These are phyloP conservation scores for Agrilus cyanescens DNA, from an alignment of 2,888 invertebrate genomes.

Conservation along the genomic window DNA sequence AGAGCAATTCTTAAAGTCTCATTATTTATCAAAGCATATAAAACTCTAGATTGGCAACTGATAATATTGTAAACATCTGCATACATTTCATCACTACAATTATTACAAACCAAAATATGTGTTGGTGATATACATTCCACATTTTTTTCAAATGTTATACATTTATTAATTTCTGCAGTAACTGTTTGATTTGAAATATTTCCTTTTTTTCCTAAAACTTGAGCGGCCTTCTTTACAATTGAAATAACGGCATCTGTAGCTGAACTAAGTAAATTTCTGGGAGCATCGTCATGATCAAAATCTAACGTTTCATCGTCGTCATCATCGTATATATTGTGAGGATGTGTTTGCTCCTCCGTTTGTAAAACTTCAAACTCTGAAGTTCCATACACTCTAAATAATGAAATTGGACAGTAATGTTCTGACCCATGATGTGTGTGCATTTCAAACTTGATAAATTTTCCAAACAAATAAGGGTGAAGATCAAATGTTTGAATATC, in stretches of 20 bases:
- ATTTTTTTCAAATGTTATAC: slow-evolving; percentile 27
- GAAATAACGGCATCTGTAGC: slow-evolving; percentile 85
- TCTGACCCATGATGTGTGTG: slow-evolving; percentile 91
- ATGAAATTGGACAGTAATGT: slow-evolving; percentile 95
- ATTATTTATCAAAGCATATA: slow-evolving; percentile 48
- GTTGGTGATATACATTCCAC: slow-evolving; percentile 58
- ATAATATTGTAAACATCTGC: slow-evolving; percentile 60
- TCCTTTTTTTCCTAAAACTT: slow-evolving; percentile 64
- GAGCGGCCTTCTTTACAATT: slow-evolving; percentile 84
- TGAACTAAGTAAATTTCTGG: slow-evolving; percentile 69
- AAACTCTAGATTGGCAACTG: slow-evolving; percentile 53
- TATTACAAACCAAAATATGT: slow-evolving; percentile 60
- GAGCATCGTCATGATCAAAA: slow-evolving; percentile 41
- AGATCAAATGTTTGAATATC: slow-evolving; percentile 77
- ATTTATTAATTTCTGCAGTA: slow-evolving; percentile 36
- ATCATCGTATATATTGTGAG: slow-evolving; percentile 51
- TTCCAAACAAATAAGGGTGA: slow-evolving; percentile 71
- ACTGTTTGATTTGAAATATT: slow-evolving; percentile 50
- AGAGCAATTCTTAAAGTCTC: slow-evolving; percentile 50
- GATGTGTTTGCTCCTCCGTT: slow-evolving; percentile 62
- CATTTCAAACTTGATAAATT: slow-evolving; percentile 83
- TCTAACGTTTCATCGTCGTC: slow-evolving; percentile 49
- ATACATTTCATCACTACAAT: slow-evolving; percentile 60
- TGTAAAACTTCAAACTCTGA: slow-evolving; percentile 85
- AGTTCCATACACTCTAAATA: slow-evolving; percentile 87